Percentiles rank a stretch among this genome's conserved stretches.
Evolutionary conservation across 1,140 invertebrate species (phyloP).

Genomic region (Drosophila setifemur): DNA sequence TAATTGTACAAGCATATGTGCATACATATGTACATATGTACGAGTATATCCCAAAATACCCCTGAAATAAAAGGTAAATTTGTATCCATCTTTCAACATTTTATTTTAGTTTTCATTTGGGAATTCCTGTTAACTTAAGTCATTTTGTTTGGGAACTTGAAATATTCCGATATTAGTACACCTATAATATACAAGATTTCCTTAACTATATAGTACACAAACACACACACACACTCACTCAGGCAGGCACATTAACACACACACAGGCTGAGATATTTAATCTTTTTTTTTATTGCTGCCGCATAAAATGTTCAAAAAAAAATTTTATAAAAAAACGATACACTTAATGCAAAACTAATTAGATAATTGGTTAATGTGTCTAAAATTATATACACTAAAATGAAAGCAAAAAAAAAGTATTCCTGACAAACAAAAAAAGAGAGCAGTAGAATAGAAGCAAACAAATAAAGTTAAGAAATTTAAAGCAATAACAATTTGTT

Average conservation of each 20-base stretch:
- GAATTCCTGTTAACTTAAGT: slow-evolving; percentile 7
- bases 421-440: background rate
- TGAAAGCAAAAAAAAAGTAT: background rate
- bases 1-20: background rate
- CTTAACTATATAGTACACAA: slow-evolving; percentile 32
- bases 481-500: too few relatives aligned
- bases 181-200: slow-evolving; percentile 16
- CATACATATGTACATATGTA: background rate
- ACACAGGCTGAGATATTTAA: slow-evolving; percentile 8
- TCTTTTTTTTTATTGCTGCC: slow-evolving; percentile 3
- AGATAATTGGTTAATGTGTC: slow-evolving; percentile 37
- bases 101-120: background rate
- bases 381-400: slow-evolving; percentile 11
- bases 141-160: background rate
- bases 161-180: slow-evolving; percentile 16
- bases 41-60: background rate
- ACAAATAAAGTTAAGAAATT: slow-evolving; percentile 13
- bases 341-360: slow-evolving; percentile 35
- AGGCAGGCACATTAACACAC: background rate
- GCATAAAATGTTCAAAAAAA: slow-evolving; percentile 33
- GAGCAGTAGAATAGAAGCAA: too few relatives aligned
- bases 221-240: slow-evolving; percentile 9
- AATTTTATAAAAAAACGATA: background rate
- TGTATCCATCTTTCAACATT: background rate
- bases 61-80: background rate